Base-by-base conservation (phyloP, 1,140 invertebrate genomes). In the Heterodera carotae region DNA sequence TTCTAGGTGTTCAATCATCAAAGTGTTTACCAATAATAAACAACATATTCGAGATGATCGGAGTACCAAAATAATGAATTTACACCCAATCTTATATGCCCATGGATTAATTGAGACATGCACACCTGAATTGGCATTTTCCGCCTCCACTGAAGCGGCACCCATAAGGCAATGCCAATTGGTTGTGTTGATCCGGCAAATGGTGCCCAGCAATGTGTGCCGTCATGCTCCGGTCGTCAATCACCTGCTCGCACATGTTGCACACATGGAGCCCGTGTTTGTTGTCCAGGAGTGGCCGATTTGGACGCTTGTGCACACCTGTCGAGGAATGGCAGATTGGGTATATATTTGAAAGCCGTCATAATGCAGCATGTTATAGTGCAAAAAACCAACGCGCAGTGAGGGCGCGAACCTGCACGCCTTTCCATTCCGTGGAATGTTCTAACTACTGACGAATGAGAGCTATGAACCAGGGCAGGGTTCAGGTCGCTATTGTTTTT, bases 241-340 rank as follows among this genome's bases (percentile, higher is more conserved):
- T 48, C 34, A 68, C 66, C 15, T 36, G 43, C 66, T 68, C 66
- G n/a, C 66, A 68, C 15, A 68, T 68, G 66, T 68, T 68, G 66
- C 66, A 68, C 15, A 68, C 66, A 18, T 36, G 15, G 15, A 68
- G 15, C 18, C 18, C 43, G 15, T 12, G 48, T 56, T 56, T 56
- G 48, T 22, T 56, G 12, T 56, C 48, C 48, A 56, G 22, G 5
- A 56, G 48, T 22, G 48, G 48, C 12, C 48, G 48, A 1, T 22
- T 56, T 12, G 12, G 12, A 4, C 43, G 34, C 66, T 39, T 68
- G 34, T 48, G 43, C 15, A 48, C 43, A 22, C 66, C 34, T 68
- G 12, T 5, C 4, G 22, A 39, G 34, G 15, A 31, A 66, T 66
- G 29, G 12, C 7, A 31, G 1, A n/a, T n/a, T n/a, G 34, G 62